Evolutionary conservation across 2,888 invertebrate genomes (phyloP), one percentile per base, ranked within the genome.

Genomic region (Caenorhabditis sp.): DNA sequence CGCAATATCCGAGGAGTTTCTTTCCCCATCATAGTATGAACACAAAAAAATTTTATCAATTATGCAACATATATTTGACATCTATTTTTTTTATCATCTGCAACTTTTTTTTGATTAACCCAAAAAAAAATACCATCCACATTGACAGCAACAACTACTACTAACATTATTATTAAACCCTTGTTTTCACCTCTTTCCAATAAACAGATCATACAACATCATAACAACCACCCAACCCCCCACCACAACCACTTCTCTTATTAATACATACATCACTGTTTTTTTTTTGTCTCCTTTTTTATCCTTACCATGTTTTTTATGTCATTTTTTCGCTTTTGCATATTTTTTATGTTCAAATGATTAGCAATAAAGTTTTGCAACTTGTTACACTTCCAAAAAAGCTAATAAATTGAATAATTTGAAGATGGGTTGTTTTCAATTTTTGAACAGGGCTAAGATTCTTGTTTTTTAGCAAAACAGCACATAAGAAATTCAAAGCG

Each of bases 361-460:
- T 66, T 67, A 72, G 72, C 67, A 72, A 72, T 72, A 72, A 72
- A 72, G 72, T 72, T 55, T 72, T 72, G 72, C 72, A 67, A 72
- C 64, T 67, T 72, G 72, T 72, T 72, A 67, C 49, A 53, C 5
- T 12, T 23, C 19, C 4, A 31, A 31, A 31, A 19, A 31, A 31
- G 10, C 4, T 6, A 31, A 31, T 31, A 31, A 31, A 31, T 10
- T 31, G 5, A 6, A 6, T 31, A 6, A 6, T 31, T 31, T 31
- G 31, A 10, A 31, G 31, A 31, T 10, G 31, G 31, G 31, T 31
- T 31, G 31, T 31, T 31, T 31, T 31, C 10, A 31, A 31, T 31
- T 31, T 31, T n/a, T n/a, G n/a, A n/a, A n/a, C n/a, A n/a, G n/a
- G n/a, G n/a, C n/a, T 4, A 31, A 31, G 31, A 31, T 31, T 31